Percentiles rank a stretch among this genome's conserved stretches.
Conservation (phyloP, 2,113 vertebrate species). For the Ploceus nigricollis region DNA sequence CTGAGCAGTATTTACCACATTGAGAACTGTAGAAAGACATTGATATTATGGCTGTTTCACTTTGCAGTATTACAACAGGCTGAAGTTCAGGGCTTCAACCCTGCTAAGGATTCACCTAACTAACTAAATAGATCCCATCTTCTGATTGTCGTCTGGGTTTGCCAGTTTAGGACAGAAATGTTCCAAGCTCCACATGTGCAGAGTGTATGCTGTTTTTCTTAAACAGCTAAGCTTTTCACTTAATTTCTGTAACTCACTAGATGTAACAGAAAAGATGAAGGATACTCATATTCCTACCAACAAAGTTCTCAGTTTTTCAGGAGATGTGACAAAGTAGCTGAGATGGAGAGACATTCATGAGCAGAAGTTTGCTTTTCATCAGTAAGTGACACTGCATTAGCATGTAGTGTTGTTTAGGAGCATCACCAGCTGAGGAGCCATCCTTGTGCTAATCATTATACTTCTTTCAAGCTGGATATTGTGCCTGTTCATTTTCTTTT, state of each 20-base stretch:
- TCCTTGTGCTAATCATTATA: not conserved
- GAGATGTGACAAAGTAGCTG: not conserved
- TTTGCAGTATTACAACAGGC: not conserved
- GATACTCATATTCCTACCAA: not conserved
- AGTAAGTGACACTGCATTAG: not conserved
- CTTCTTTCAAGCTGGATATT: not conserved
- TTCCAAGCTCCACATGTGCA: not conserved
- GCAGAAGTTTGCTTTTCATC: not conserved
- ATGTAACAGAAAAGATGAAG: not conserved
- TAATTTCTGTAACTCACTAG: not conserved
- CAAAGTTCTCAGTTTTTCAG: not conserved
- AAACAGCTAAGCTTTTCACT: not conserved
- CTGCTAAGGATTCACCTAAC: not conserved
- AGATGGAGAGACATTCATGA: not conserved
- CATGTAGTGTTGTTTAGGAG: not conserved
- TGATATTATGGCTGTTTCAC: not conserved
- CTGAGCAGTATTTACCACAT: not conserved
- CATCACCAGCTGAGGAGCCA: not conserved
- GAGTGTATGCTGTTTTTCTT: not conserved
- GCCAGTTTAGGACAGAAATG: not conserved
- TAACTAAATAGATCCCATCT: not conserved
- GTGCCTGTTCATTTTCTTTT: not conserved
- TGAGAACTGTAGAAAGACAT: not conserved
- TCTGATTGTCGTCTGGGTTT: not conserved
- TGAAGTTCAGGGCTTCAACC: not conserved